Conservation (phyloP, 2,113 vertebrate genomes). For the Dolichotis patagonum region DNA sequence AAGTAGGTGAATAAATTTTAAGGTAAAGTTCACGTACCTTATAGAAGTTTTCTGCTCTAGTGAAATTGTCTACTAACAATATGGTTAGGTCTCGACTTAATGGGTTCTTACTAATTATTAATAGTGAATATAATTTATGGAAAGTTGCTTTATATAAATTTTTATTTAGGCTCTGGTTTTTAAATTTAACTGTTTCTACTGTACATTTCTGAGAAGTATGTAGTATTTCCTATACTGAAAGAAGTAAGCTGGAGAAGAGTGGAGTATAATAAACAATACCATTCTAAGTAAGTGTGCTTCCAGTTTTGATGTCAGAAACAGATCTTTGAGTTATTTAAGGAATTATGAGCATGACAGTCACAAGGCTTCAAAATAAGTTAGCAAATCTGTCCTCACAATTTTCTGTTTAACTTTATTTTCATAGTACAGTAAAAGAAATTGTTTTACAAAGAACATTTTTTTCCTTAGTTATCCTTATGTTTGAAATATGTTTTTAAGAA, state of each 20-base stretch:
- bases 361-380: constrained; percentile 3
- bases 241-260: neutral
- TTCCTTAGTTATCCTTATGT: constrained; percentile 10
- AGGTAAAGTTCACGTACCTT: constrained; percentile 25
- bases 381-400: neutral
- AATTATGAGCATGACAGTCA: neutral
- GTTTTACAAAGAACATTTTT: neutral
- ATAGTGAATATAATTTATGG: constrained; percentile 1
- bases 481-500: constrained; percentile 7
- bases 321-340: neutral
- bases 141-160: neutral
- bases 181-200: neutral
- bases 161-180: neutral
- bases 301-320: neutral
- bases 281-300: neutral
- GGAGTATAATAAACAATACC: neutral
- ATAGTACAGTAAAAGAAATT: constrained; percentile 13
- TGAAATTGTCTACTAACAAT: neutral
- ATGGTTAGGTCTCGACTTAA: neutral
- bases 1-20: constrained; percentile 41
- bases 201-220: neutral
- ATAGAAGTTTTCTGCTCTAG: neutral
- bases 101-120: constrained; percentile 43
- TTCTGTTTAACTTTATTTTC: constrained; percentile 28
- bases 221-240: neutral